These are phyloP conservation scores for Gryllus longicercus DNA, from an alignment of 2,888 invertebrate genomes.

Conservation along the genomic window DNA sequence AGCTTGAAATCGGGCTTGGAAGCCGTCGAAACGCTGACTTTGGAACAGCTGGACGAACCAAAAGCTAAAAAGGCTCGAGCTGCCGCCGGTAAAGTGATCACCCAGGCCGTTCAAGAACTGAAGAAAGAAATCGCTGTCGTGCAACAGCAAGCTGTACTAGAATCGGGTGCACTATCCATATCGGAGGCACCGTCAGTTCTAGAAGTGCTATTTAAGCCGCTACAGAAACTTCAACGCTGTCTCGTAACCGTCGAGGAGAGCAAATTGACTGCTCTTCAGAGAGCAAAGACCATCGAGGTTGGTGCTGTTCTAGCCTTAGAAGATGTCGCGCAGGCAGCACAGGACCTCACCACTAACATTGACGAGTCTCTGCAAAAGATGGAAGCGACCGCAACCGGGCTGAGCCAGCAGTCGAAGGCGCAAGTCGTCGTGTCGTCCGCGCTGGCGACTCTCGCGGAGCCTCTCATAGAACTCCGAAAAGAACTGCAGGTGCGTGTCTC, in stretches of 20 bases:
- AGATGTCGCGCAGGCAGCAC: neutral
- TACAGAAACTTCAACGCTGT: neutral
- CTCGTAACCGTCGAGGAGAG: neutral
- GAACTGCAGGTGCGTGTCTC: neutral
- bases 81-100: neutral
- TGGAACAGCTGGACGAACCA: neutral
- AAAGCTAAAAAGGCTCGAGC: neutral
- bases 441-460: neutral
- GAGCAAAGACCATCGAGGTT: neutral
- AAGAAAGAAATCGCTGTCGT: neutral
- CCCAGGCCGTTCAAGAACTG: neutral
- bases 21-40: neutral
- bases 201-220: neutral
- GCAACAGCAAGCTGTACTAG: constrained; percentile 18
- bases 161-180: neutral
- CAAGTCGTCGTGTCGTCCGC: neutral
- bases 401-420: neutral
- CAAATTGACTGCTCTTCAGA: neutral
- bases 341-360: too few relatives aligned
- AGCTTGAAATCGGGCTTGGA: neutral
- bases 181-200: neutral
- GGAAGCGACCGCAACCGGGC: neutral
- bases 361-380: neutral
- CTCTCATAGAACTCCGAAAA: neutral
- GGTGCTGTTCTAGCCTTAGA: neutral